A percentile compares a stretch with the other conserved stretches of the same genome.
These are phyloP conservation scores for Apostichopus japonicus DNA, from an alignment of 35 echinoderm and acorn worm species.

Conservation along the genomic window DNA sequence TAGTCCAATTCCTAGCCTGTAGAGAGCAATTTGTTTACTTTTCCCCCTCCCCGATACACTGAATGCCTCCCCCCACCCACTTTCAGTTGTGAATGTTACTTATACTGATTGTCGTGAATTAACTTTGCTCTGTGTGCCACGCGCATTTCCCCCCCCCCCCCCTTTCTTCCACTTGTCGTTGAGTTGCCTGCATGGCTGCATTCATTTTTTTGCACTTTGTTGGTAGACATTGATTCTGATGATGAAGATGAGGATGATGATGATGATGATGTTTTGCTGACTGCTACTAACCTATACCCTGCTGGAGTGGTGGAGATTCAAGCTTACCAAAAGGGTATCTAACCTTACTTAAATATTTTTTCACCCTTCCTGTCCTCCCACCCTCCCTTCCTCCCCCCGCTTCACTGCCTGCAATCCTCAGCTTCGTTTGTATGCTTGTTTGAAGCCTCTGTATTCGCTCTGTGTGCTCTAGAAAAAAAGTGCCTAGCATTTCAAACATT, in stretches of 20 bases:
- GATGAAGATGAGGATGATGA: conserved; percentile 56
- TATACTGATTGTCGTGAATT: conserved; percentile 51
- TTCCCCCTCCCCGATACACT: background rate
- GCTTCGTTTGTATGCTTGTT: background rate
- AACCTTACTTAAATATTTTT: conserved; percentile 34
- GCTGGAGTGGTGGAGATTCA: conserved; percentile 23
- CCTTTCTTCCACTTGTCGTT: conserved; percentile 20
- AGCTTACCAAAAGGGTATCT: conserved; percentile 58
- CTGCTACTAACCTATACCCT: conserved; percentile 48
- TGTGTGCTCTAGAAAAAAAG: background rate
- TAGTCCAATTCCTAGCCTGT: background rate
- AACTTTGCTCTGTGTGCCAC: conserved; percentile 52
- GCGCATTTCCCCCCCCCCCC: conserved; percentile 10
- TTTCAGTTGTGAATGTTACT: conserved; percentile 37
- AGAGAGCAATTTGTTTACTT: background rate
- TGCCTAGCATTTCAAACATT: no score
- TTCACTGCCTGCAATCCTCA: background rate
- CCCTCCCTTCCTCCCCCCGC: background rate
- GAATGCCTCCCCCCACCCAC: conserved; percentile 12
- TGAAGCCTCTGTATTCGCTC: background rate
- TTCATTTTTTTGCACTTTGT: conserved; percentile 63
- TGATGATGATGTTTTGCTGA: conserved; percentile 59
- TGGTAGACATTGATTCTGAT: conserved; percentile 44
- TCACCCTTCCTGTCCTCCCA: background rate
- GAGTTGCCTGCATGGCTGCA: conserved; percentile 52